phyloP scores from a whole-genome alignment of 2,797 vertebrate genomes.

The Paedocypris micromegethes region DNA sequence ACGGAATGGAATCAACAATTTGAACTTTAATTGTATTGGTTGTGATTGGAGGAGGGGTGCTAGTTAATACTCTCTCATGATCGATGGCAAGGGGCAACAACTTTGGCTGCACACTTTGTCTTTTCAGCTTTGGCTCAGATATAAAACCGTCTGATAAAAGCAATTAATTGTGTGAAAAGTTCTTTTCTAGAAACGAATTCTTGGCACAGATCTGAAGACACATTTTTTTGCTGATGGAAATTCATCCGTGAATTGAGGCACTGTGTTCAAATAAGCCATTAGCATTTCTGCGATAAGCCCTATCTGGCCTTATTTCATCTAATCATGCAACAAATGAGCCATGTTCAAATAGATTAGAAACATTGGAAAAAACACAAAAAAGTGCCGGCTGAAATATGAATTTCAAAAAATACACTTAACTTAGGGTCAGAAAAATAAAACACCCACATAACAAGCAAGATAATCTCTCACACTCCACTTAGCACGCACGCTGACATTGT shows the following conservation, averaged over 20 bases:
- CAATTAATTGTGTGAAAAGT: slow-evolving; percentile 62
- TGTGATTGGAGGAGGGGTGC: slow-evolving; percentile 62
- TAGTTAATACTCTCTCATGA: slow-evolving; percentile 69
- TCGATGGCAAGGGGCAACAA: slow-evolving; percentile 65
- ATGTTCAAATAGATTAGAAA: slow-evolving; percentile 27
- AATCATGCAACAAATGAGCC: slow-evolving; percentile 40
- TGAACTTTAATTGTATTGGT: slow-evolving; percentile 79
- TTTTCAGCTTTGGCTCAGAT: slow-evolving; percentile 64
- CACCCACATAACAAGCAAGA: neutral
- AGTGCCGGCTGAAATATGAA: slow-evolving; percentile 17
- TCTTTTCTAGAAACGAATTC: slow-evolving; percentile 43
- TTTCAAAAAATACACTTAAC: slow-evolving; percentile 51
- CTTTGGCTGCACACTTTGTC: slow-evolving; percentile 72
- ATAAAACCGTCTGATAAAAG: slow-evolving; percentile 70
- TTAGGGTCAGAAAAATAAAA: slow-evolving; percentile 57
- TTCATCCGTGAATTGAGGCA: slow-evolving; percentile 16
- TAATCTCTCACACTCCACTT: neutral
- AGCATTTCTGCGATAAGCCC: slow-evolving; percentile 36
- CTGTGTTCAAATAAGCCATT: slow-evolving; percentile 43
- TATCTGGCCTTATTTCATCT: slow-evolving; percentile 44
- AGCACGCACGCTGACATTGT: too few relatives aligned
- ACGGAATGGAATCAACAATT: slow-evolving; percentile 75
- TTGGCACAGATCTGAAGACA: slow-evolving; percentile 23
- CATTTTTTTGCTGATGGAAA: slow-evolving; percentile 28
- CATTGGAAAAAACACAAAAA: neutral